Evolutionary conservation across 2,113 vertebrate genomes (phyloP).

Genomic region (Epinephelus fuscoguttatus): DNA sequence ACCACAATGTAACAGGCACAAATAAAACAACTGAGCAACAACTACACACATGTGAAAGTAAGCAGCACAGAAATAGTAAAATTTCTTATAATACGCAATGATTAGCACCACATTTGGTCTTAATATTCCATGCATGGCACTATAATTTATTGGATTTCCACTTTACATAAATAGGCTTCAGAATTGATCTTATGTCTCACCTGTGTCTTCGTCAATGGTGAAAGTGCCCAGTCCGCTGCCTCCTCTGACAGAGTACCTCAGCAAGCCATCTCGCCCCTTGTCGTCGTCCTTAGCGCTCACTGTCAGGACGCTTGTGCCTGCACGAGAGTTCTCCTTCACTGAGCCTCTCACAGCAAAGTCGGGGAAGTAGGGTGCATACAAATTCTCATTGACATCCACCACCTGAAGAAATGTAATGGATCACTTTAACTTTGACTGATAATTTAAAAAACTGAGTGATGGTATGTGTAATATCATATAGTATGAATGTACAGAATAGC

Average conservation of each 20-base stretch:
- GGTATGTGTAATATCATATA: not conserved
- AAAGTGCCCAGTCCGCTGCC: conserved; percentile 95
- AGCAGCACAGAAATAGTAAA: not conserved
- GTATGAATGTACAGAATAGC: not conserved
- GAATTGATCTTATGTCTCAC: conserved; percentile 86
- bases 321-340: conserved; percentile 94
- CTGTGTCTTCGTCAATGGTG: conserved; percentile 96
- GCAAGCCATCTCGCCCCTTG: conserved; percentile 90
- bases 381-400: conserved; percentile 96
- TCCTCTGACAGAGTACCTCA: conserved; percentile 94
- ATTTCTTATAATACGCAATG: conserved; percentile 6
- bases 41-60: not conserved
- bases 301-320: conserved; percentile 93
- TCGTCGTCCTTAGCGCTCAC: conserved; percentile 92
- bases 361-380: conserved; percentile 92
- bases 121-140: conserved; percentile 51
- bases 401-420: conserved; percentile 78
- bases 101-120: conserved; percentile 12
- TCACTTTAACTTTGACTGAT: conserved; percentile 7
- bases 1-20: not conserved
- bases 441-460: not conserved
- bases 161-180: conserved; percentile 67
- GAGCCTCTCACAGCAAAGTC: conserved; percentile 92
- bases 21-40: not conserved
- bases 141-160: conserved; percentile 63